A percentile compares a stretch with the other conserved stretches of the same genome.
Conservation (phyloP, 2,797 vertebrate genomes). For the Poecilia picta region DNA sequence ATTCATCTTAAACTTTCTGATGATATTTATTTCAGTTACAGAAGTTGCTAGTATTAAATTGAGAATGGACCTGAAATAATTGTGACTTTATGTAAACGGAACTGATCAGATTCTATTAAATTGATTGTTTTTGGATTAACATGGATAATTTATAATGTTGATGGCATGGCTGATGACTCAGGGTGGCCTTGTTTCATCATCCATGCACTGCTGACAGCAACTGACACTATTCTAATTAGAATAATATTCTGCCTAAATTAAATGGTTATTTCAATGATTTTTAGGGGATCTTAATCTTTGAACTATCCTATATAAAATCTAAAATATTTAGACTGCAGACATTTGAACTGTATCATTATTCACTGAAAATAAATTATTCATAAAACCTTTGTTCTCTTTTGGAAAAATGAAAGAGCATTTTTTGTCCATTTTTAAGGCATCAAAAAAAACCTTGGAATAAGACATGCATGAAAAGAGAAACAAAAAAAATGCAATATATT, state of each 20-base stretch:
- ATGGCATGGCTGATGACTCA: background rate
- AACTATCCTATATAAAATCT: background rate
- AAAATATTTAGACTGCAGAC: background rate
- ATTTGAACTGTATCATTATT: background rate
- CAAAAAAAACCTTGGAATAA: background rate
- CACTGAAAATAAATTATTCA: background rate
- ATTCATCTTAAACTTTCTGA: background rate
- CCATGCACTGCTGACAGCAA: background rate
- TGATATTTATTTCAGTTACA: background rate
- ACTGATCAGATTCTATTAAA: background rate
- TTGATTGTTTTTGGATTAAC: background rate
- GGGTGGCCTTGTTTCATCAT: background rate
- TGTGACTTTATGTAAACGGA: background rate
- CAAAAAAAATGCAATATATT: background rate
- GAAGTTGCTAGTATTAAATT: background rate
- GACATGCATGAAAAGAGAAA: background rate
- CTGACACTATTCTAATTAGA: background rate
- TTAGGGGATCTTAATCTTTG: background rate
- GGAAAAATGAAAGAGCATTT: background rate
- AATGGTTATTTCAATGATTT: background rate
- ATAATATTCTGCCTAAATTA: constrained; percentile 1
- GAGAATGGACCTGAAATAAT: background rate
- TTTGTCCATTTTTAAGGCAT: background rate
- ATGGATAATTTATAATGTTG: background rate
- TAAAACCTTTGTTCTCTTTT: background rate